These are phyloP conservation scores for Lochmaea crataegi DNA, from an alignment of 2,888 invertebrate genomes.

Conservation along the genomic window DNA sequence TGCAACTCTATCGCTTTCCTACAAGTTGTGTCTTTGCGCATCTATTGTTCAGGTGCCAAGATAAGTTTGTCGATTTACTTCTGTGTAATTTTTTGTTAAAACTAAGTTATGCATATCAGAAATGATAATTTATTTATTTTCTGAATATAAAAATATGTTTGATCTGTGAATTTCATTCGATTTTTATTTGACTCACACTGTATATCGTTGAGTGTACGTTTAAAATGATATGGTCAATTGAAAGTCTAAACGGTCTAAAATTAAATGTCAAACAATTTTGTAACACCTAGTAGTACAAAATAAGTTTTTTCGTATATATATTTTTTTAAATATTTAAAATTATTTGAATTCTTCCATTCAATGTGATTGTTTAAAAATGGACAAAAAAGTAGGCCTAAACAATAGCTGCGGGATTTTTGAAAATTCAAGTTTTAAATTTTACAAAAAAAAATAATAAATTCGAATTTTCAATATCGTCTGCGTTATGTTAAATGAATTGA, in stretches of 20 bases:
- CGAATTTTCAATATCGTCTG: background rate
- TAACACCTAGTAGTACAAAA: conserved; percentile 45
- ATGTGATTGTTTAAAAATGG: conserved; percentile 39
- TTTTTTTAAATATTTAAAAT: conserved; percentile 37
- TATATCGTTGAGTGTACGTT: background rate
- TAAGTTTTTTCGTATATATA: conserved; percentile 38
- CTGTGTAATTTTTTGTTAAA: no score
- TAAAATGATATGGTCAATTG: conserved; percentile 42
- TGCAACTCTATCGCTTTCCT: no score
- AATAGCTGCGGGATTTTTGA: background rate
- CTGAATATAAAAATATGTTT: no score
- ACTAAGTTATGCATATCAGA: no score
- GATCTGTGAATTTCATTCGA: no score
- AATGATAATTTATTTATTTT: no score
- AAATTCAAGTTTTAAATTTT: background rate
- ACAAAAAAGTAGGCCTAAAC: conserved; percentile 44
- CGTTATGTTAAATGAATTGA: conserved; percentile 41
- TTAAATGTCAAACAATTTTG: conserved; percentile 30
- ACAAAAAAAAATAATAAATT: background rate
- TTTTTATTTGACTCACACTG: background rate
- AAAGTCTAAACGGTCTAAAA: conserved; percentile 42
- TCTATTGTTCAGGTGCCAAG: no score
- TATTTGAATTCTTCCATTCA: conserved; percentile 35
- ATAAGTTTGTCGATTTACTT: no score
- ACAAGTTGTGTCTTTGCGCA: no score